Base-by-base conservation (phyloP, 2,888 invertebrate genomes). In the Onchidella celtica region DNA sequence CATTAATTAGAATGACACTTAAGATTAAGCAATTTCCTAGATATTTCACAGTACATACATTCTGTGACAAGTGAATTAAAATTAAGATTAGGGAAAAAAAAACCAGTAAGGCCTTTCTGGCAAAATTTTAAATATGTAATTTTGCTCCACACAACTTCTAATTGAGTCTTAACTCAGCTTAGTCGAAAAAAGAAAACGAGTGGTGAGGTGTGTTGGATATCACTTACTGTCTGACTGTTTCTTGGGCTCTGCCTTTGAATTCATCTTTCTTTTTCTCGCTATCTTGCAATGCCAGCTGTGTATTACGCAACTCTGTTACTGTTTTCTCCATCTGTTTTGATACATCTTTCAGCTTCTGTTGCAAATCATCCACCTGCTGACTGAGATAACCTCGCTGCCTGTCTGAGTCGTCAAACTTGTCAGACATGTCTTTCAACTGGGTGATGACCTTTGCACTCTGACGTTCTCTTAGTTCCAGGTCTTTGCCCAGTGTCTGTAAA, bases 191-290 rank as follows among this genome's bases (percentile, higher is more conserved):
- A 47, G 17, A 47, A 47, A 17, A 47, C 6, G 17, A 17, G 17
- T 47, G 17, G 47, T 47, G 17, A 47, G 17, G 47, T 11, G 47
- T 6, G 17, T 47, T 47, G 47, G 6, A 47, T 17, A 47, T 47
- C 34, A 89, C 91, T 88, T 83, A 92, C 92, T 92, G 91, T 86
- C 91, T 86, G 27, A 92, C 90, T 36, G 92, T 91, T 82, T 92
- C 92, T 85, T 92, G 91, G 38, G 92, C 91, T 34, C 90, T 86
- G 21, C 88, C 88, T 85, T 92, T 92, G 65, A 92, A 90, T 79
- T 92, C 91, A 70, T 92, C 91, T 21, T 88, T 87, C 85, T 90
- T 90, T 81, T 88, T 89, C 83, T 91, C 90, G 9, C 89, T 89
- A 36, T 90, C 91, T 4, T 87, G 84, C 4, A 91, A 83, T 9